Base-by-base conservation (phyloP, 2,888 invertebrate genomes). In the Autographa gamma region DNA sequence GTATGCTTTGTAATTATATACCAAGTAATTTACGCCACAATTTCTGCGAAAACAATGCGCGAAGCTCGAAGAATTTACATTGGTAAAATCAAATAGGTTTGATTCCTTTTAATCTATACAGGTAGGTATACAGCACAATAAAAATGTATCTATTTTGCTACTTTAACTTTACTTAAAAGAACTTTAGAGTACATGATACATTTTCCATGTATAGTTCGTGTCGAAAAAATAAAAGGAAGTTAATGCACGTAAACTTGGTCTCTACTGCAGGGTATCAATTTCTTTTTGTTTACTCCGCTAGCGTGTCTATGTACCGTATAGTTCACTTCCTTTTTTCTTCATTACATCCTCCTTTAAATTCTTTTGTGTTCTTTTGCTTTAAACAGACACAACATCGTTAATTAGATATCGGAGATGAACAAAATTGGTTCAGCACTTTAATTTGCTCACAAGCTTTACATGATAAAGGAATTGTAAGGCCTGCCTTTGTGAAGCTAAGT, bases 361-460 rank as follows among this genome's bases (percentile, higher is more conserved):
- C 64, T 65, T 69, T 60, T 64, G 31, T 64, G 31, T 58, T 71
- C 64, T 38, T 66, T 73, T 73, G 66, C 60, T 60, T 7, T 8
- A 56, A 76, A 79, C 65, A 71, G 68, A 63, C 63, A 32, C 65
- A 58, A 58, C 63, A 73, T 32, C 58, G n/a, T 67, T 81, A 73
- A 60, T 81, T 70, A 80, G 73, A 71, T 77, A 82, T 74, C 59
- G 69, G 68, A 73, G 65, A 69, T 77, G 31, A 59, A 71, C 71
- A 54, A 73, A 83, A 80, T 76, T 73, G 81, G 62, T 59, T 71
- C 63, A 68, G 64, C 65, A 64, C 71, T 73, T 83, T 76, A 82
- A 83, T 82, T 83, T 60, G 34, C 76, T 78, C 71, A 69, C 76
- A 60, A 68, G 72, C 71, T 81, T 83, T 77, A 83, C 82, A 83